phyloP scores from a whole-genome alignment of 2,113 vertebrate genomes.

The Gymnobelideus leadbeateri region DNA sequence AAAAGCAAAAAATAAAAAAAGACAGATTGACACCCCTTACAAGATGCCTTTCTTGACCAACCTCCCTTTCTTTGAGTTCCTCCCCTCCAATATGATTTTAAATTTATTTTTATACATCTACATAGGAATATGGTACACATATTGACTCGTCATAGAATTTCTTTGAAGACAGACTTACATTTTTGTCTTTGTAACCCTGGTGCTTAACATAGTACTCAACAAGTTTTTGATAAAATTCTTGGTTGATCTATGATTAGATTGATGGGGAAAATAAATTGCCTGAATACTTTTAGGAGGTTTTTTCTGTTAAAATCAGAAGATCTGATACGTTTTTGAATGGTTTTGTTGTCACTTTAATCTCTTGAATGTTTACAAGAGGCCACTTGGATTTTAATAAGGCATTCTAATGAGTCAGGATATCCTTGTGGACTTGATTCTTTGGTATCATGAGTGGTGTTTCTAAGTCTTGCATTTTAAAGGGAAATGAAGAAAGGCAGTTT shows the following conservation, averaged over 20 bases:
- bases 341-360: background rate
- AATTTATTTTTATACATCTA: background rate
- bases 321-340: background rate
- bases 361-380: background rate
- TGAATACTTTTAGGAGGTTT: background rate
- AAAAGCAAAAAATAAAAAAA: too few species aligned
- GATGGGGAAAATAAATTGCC: background rate
- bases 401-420: background rate
- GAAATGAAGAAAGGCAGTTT: conserved; percentile 22
- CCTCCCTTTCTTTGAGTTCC: background rate
- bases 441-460: background rate
- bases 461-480: conserved; percentile 27
- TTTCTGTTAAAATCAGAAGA: background rate
- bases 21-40: background rate
- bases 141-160: background rate
- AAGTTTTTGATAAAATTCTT: background rate
- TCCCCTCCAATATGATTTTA: background rate
- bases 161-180: background rate
- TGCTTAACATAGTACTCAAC: background rate
- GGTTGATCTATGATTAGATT: background rate
- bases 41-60: background rate
- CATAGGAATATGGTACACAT: background rate
- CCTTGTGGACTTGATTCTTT: conserved; percentile 17
- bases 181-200: background rate
- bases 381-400: background rate